phyloP scores from a whole-genome alignment of 2,113 vertebrate genomes.

The Alligator mississippiensis region DNA sequence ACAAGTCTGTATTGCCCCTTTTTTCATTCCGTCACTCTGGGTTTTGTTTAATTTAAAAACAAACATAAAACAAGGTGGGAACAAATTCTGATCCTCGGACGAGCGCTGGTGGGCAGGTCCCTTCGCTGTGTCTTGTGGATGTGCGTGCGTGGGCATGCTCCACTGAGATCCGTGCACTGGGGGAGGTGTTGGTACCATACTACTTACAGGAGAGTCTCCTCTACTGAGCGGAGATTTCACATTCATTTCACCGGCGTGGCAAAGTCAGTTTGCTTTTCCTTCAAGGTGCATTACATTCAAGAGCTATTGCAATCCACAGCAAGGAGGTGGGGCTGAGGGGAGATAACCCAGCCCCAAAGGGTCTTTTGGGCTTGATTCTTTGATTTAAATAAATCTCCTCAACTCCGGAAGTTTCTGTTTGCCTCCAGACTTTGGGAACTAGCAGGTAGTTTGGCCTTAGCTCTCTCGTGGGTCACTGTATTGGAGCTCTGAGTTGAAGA shows the following conservation, averaged over 20 bases:
- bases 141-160: neutral
- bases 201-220: slow-evolving; percentile 32
- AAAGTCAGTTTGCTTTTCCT: slow-evolving; percentile 58
- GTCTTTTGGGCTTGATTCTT: slow-evolving; percentile 50
- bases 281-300: slow-evolving; percentile 78
- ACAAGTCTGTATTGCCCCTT: neutral
- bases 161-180: neutral
- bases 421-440: neutral
- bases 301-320: slow-evolving; percentile 63
- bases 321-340: neutral
- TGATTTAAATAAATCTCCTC: slow-evolving; percentile 42
- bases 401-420: slow-evolving; percentile 23
- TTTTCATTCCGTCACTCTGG: slow-evolving; percentile 22
- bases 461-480: slow-evolving; percentile 87
- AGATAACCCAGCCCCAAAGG: neutral
- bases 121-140: fast-evolving
- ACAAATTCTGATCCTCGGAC: neutral
- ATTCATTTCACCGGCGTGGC: slow-evolving; percentile 72
- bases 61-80: neutral
- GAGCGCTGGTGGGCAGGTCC: neutral
- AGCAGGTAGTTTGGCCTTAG: slow-evolving; percentile 64
- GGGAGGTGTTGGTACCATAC: neutral
- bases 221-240: slow-evolving; percentile 61
- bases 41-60: neutral
- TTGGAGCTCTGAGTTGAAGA: slow-evolving; percentile 88